Percentiles rank a stretch among this genome's conserved stretches.
Evolutionary conservation across 2,113 vertebrate species (phyloP).

Genomic region (Pedetes capensis): DNA sequence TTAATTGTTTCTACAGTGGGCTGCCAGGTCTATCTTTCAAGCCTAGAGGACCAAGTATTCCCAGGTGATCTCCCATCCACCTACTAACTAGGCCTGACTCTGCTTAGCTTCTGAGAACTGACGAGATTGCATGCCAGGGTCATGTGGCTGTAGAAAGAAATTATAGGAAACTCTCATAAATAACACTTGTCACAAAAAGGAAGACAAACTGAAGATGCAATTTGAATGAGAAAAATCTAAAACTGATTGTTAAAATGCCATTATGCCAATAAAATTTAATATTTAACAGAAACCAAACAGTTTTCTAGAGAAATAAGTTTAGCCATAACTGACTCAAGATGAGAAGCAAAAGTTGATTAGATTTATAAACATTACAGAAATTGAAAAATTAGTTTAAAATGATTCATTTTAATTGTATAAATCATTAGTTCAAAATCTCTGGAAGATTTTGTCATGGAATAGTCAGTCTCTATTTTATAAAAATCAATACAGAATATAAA

Average conservation of each 20-base stretch:
- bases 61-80: too few relatives aligned
- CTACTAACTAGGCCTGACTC: too few relatives aligned
- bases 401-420: neutral
- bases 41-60: too few relatives aligned
- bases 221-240: neutral
- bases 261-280: neutral
- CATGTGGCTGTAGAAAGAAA: too few relatives aligned
- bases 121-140: too few relatives aligned
- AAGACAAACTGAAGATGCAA: neutral
- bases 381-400: neutral
- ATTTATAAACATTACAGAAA: neutral
- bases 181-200: neutral
- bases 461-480: neutral
- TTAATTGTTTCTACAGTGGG: too few relatives aligned
- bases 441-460: neutral
- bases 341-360: neutral
- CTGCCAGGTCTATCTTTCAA: too few relatives aligned
- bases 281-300: neutral
- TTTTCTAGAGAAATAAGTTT: neutral
- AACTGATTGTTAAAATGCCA: neutral
- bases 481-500: conserved; percentile 3
- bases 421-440: neutral
- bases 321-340: neutral
- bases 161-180: neutral
- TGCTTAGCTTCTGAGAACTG: too few relatives aligned